Conservation (phyloP, 2,113 vertebrate species). For the Peromyscus polionotus region DNA sequence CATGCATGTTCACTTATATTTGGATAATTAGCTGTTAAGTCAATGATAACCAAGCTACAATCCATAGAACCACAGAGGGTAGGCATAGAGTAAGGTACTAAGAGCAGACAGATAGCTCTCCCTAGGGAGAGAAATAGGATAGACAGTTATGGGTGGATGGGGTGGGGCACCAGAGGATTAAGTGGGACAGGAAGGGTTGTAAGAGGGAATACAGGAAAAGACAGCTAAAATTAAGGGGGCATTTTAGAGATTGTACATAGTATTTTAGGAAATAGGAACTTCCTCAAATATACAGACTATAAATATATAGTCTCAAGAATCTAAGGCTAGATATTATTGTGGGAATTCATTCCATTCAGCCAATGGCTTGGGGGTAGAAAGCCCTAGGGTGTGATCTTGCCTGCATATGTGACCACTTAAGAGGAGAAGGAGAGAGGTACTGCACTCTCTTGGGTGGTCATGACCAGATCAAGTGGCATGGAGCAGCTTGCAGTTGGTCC, state of each 20-base stretch:
- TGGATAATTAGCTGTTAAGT: not conserved
- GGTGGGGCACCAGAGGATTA: not conserved
- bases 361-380: too few species aligned
- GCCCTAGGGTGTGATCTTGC: too few species aligned
- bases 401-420: too few species aligned
- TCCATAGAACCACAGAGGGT: not conserved
- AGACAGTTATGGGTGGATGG: not conserved
- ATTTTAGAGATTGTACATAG: not conserved
- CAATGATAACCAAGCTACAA: not conserved
- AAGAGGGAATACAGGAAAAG: not conserved
- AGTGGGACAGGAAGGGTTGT: not conserved
- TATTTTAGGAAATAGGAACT: not conserved
- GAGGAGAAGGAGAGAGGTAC: too few species aligned
- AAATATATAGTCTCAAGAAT: not conserved
- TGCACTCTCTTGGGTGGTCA: too few species aligned
- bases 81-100: not conserved
- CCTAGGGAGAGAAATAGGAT: not conserved
- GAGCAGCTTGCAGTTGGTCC: too few species aligned
- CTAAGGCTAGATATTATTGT: not conserved
- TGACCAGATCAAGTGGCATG: too few species aligned
- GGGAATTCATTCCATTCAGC: too few species aligned
- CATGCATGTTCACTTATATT: not conserved
- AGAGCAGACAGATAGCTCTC: not conserved
- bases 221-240: not conserved
- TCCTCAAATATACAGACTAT: not conserved